Conservation (phyloP, 2,113 vertebrate species). For the Neodon shergylaensis region DNA sequence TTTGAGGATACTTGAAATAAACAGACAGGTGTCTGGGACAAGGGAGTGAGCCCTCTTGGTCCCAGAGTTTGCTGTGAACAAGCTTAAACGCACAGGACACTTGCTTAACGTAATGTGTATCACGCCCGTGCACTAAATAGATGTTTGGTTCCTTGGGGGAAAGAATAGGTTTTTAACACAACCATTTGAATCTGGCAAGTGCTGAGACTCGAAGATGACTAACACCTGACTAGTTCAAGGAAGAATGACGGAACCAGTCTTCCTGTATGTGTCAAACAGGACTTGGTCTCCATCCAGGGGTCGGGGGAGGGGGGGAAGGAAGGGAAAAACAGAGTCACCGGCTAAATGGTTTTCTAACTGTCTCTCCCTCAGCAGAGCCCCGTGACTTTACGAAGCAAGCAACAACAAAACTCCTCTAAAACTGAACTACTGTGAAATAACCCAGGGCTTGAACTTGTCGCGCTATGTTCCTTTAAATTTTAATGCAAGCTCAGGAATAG, state of each 20-base stretch:
- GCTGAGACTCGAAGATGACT: neutral
- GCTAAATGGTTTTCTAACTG: slow-evolving; percentile 76
- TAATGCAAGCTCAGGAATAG: slow-evolving; percentile 96
- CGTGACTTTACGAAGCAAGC: slow-evolving; percentile 83
- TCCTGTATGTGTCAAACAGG: slow-evolving; percentile 48
- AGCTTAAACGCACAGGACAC: neutral
- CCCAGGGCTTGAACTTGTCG: slow-evolving; percentile 94
- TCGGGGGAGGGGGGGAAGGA: too few relatives aligned
- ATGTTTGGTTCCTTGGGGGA: slow-evolving; percentile 44
- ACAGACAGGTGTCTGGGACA: neutral
- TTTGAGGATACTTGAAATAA: neutral
- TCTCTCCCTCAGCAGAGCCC: slow-evolving; percentile 66
- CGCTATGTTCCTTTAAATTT: slow-evolving; percentile 93
- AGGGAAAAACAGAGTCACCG: slow-evolving; percentile 61
- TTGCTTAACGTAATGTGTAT: neutral
- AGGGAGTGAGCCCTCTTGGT: neutral
- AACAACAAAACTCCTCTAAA: slow-evolving; percentile 87
- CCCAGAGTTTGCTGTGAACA: neutral
- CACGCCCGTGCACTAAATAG: neutral
- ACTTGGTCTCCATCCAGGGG: slow-evolving; percentile 25
- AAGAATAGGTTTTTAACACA: slow-evolving; percentile 13
- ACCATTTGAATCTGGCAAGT: slow-evolving; percentile 1
- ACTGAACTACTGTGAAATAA: slow-evolving; percentile 93
- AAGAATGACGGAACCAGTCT: neutral
- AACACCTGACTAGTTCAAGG: neutral